Evolutionary conservation across 2,888 invertebrate genomes (phyloP), one percentile per base, ranked within the genome.

Genomic region (Sesia apiformis): DNA sequence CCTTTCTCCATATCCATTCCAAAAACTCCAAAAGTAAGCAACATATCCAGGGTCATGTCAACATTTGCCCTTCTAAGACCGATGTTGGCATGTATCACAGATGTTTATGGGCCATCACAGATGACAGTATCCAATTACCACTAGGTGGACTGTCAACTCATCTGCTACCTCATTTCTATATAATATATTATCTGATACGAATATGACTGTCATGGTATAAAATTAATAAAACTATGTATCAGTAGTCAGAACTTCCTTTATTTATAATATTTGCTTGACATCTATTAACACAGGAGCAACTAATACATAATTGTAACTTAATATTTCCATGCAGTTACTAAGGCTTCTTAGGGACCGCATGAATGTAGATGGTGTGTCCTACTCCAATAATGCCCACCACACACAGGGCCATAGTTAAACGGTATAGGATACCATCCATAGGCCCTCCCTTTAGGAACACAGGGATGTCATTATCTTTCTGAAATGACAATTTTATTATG

Each of bases 391-490:
- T 55, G 4, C 87, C 90, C 7, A 79, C 58, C 41, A 82, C 61
- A 57, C 88, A 83, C 52, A 90, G 73, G 52, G 73, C 72, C 70
- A 86, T 58, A n/a, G 90, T 89, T 6, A 85, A 52, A 39, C 85
- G 84, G 67, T 85, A 87, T 54, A 92, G 66, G 7, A 91, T 62
- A 58, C 65, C 82, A 60, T 93, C 93, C 4, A 77, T 55, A 2
- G 90, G 76, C 52, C 93, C 93, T 40, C 89, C 91, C 71, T 93
- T 93, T 65, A 93, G 72, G 80, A 90, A 91, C 3, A 92, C 86
- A 0, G 92, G 92, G 4, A 87, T 65, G 58, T 90, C 91, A 78
- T 92, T 90, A 4, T 91, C 90, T 77, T 84, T 82, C 92, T 92
- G 83, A 39, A 83, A 89, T 59, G 41, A 53, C 54, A 52, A 50